Evolutionary conservation across 2,888 invertebrate species (phyloP), one percentile per base, ranked within the genome.

Genomic region (Caenorhabditis becei): DNA sequence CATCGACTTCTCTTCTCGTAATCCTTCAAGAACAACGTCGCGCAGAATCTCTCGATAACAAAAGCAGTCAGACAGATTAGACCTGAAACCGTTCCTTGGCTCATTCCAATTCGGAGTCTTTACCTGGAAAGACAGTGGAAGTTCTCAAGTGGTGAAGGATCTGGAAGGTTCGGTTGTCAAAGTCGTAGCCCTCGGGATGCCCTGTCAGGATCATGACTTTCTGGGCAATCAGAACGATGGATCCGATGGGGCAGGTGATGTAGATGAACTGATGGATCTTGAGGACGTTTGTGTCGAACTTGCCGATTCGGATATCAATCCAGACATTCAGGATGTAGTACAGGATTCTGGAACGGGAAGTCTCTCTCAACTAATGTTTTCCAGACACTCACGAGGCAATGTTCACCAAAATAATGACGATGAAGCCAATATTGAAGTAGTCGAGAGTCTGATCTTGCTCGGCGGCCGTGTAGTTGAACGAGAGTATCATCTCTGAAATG

Each of bases 191-290:
- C 44, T 28, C 54, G 5, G 67, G 54, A 3, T 69, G 5, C 26
- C 37, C 54, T 1, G 32, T 10, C 4, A 77, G 26, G 11, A 69
- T 77, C 66, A 66, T 54, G 16, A 69, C 18, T 56, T 77, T 69
- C 24, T 77, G 77, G 26, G 44, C 20, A n/a, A 77, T 67, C 14
- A 75, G 24, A 23, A 67, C 59, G 20, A 67, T 20, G 7, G 75
- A 75, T 14, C 59, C 53, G 23, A 75, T 53, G 1, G 75, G 75
- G 23, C 66, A 67, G 16, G 77, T 77, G 23, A 77, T 62, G 37
- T 77, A 77, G 28, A 77, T 67, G 62, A 77, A 77, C 26, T 77
- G 77, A 32, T 77, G 77, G 41, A 77, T 77, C 56, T 77, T 77
- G n/a, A 69, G n/a, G 4, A 77, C 61, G 47, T 77, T 77, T 18